These are phyloP conservation scores for Neoarius graeffei DNA, from an alignment of 2,113 vertebrate genomes.

Conservation along the genomic window DNA sequence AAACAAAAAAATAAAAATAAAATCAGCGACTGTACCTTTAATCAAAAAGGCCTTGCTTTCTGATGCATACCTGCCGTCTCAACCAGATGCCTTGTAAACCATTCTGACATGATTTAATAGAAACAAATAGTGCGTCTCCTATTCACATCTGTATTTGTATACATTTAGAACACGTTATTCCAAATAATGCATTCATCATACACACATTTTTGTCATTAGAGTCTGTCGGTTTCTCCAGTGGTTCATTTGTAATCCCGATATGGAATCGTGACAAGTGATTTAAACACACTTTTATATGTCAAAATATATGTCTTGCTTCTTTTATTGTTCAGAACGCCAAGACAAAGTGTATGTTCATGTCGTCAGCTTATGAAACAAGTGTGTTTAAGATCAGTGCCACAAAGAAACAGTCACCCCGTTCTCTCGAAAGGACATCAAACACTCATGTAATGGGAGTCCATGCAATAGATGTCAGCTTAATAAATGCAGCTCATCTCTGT, in stretches of 20 bases:
- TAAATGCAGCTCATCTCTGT: constrained; percentile 39
- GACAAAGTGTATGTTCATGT: neutral
- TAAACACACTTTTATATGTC: neutral
- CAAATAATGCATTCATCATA: neutral
- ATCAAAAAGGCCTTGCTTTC: too few species aligned
- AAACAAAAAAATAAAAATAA: too few species aligned
- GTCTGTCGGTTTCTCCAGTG: neutral
- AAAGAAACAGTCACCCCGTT: constrained; percentile 16
- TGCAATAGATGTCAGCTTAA: constrained; percentile 46
- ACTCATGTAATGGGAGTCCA: constrained; percentile 39
- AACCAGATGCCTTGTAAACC: neutral
- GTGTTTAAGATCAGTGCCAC: constrained; percentile 39
- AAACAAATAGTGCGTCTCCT: neutral
- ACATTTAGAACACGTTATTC: neutral
- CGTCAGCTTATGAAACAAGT: constrained; percentile 29
- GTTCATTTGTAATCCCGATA: neutral
- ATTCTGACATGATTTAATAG: neutral
- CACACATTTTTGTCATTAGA: neutral
- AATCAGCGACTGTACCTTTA: too few species aligned
- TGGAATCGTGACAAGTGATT: neutral
- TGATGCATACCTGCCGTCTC: neutral
- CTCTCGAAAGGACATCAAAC: constrained; percentile 43
- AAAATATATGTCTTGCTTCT: neutral
- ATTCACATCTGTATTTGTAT: neutral
- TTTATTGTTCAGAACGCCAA: neutral